Conservation (phyloP, 1,140 invertebrate genomes). For the Zaprionus tsacasi region DNA sequence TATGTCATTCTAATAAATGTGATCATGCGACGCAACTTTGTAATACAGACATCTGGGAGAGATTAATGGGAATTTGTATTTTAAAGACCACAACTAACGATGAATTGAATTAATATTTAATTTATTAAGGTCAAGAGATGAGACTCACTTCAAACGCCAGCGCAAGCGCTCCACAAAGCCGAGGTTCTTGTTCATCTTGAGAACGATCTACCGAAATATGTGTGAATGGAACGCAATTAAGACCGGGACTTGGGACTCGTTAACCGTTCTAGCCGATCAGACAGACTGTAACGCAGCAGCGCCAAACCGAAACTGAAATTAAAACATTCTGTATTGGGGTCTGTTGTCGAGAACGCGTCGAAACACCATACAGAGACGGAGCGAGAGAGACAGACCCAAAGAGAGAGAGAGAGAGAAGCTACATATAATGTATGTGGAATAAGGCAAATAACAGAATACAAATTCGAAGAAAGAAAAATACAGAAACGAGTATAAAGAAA, state of each 20-base stretch:
- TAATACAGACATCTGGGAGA: neutral
- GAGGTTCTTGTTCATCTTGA: slow-evolving; percentile 70
- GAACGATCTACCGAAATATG: slow-evolving; percentile 1
- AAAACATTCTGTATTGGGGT: slow-evolving; percentile 58
- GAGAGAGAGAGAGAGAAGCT: slow-evolving; percentile 22
- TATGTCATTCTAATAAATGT: neutral
- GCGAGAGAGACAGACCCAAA: slow-evolving; percentile 25
- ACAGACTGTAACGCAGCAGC: slow-evolving; percentile 63
- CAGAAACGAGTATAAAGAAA: slow-evolving; percentile 29
- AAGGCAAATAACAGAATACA: slow-evolving; percentile 74
- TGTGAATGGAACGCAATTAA: neutral
- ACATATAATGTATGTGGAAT: slow-evolving; percentile 53
- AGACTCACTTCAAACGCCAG: slow-evolving; percentile 78
- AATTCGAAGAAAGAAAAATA: slow-evolving; percentile 51
- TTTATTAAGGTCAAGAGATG: slow-evolving; percentile 43
- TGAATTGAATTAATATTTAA: slow-evolving; percentile 48
- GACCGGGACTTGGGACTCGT: slow-evolving; percentile 7
- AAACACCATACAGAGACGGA: slow-evolving; percentile 38
- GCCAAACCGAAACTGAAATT: slow-evolving; percentile 70
- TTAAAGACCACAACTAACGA: neutral
- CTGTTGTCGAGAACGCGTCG: slow-evolving; percentile 47
- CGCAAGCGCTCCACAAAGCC: slow-evolving; percentile 72
- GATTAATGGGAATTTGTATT: neutral
- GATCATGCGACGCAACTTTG: neutral
- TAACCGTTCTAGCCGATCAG: slow-evolving; percentile 43